Conservation (phyloP, 2,888 invertebrate genomes). For the Diarsia dahlii region DNA sequence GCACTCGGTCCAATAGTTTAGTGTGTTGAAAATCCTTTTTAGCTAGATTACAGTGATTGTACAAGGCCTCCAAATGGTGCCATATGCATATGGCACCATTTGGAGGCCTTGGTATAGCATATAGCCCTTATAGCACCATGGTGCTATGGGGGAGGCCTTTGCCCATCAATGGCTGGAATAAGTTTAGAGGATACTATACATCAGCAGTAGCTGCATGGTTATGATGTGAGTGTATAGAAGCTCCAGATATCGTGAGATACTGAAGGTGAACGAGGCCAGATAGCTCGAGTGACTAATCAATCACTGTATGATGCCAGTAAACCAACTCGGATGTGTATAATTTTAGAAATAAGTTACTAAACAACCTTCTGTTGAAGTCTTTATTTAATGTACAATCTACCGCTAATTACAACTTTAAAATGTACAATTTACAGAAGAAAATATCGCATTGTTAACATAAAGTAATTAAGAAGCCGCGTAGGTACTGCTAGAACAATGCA, state of each 20-base stretch:
- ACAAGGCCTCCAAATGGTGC: neutral
- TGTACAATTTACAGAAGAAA: neutral
- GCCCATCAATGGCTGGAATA: neutral
- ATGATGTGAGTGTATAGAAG: no score
- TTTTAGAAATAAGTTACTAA: neutral
- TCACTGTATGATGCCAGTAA: neutral
- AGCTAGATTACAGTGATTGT: neutral
- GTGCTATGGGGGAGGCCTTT: no score
- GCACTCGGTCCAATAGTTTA: neutral
- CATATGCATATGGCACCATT: neutral
- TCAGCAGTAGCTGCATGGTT: neutral
- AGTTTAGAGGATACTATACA: neutral
- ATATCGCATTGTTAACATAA: conserved; percentile 12
- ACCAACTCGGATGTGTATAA: neutral
- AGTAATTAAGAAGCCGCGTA: conserved; percentile 7
- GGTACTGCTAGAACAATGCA: conserved; percentile 16
- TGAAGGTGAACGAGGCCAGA: no score
- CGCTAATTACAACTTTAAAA: neutral
- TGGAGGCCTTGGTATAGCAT: neutral
- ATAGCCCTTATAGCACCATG: no score
- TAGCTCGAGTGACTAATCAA: no score
- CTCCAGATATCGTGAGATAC: no score
- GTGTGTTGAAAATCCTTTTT: neutral
- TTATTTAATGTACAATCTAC: neutral
- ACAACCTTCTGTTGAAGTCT: neutral